Conservation (phyloP, 2,797 vertebrate species). For the Pteronotus mesoamericanus region DNA sequence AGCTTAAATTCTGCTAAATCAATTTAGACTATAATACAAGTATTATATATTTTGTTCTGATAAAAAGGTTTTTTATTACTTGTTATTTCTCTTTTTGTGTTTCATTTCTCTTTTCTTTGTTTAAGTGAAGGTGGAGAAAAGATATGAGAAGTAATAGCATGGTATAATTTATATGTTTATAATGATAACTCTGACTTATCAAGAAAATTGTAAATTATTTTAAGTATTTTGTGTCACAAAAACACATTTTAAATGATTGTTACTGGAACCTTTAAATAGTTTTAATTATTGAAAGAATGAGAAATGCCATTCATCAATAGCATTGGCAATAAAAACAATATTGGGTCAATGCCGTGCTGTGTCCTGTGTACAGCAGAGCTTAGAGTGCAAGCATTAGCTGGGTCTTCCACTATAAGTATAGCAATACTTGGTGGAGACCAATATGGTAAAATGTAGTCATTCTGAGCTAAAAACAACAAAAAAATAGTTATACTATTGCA, state of each 20-base stretch:
- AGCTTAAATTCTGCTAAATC: background rate
- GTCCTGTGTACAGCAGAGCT: background rate
- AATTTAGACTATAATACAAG: background rate
- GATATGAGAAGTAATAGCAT: background rate
- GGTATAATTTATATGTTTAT: background rate
- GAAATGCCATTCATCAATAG: background rate
- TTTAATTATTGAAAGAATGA: background rate
- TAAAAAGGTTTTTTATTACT: background rate
- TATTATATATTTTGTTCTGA: background rate
- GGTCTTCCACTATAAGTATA: background rate
- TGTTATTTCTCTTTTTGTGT: background rate
- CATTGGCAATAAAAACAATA: background rate
- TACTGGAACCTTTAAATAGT: background rate
- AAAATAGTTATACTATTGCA: background rate
- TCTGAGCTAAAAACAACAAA: background rate
- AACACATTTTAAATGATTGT: background rate
- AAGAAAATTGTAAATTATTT: background rate
- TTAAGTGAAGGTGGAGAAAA: background rate
- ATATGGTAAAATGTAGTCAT: background rate
- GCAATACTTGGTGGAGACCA: background rate
- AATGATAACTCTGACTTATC: background rate
- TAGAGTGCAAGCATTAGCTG: background rate
- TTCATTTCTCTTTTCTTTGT: background rate
- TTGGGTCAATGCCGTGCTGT: background rate
- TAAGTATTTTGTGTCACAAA: background rate